Evolutionary conservation across 2,797 vertebrate species (phyloP), one percentile per base, ranked within the genome.

Genomic region (Echeneis naucrates): DNA sequence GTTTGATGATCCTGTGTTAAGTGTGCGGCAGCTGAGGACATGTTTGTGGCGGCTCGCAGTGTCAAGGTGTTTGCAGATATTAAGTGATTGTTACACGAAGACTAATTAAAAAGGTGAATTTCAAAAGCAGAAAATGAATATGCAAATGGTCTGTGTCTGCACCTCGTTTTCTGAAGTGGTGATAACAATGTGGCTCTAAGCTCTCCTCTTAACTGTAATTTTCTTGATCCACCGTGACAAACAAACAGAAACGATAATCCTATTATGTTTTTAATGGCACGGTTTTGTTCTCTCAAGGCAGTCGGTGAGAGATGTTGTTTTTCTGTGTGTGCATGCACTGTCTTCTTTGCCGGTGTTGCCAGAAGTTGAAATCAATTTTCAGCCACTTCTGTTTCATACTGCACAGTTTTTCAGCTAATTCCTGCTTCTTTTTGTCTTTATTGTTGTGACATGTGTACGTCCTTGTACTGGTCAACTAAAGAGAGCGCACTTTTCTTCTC

Each of bases 201-300:
- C 95, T 90, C 89, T 88, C 92, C 91, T 92, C 92, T 93, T 94
- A 94, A 93, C 93, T 92, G 82, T 88, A 92, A 93, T 95, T 94
- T 94, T 84, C 89, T 87, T 95, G 91, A 95, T 95, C 95, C 94
- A 90, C 93, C 94, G 78, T 95, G 94, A 95, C 95, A 95, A 95
- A 95, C 94, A 95, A 95, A 95, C 94, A 95, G 89, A 92, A 95
- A 94, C 85, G 82, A 92, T 95, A 95, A 95, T 95, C 95, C 95
- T 93, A 93, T 95, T 95, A 95, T 93, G 82, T 89, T 92, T 92
- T 93, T 94, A 95, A 95, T 94, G 93, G 91, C 87, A 89, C 79
- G 70, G 88, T 90, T 94, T 94, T 94, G 92, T 94, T 94, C 93
- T 94, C 91, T 91, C 69, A 75, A 91, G 88, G 88, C 92, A 80